A percentile compares a stretch with the other conserved stretches of the same genome.
These are phyloP conservation scores for Todiramphus saurophagus DNA, from an alignment of 2,113 vertebrate species.

Conservation along the genomic window DNA sequence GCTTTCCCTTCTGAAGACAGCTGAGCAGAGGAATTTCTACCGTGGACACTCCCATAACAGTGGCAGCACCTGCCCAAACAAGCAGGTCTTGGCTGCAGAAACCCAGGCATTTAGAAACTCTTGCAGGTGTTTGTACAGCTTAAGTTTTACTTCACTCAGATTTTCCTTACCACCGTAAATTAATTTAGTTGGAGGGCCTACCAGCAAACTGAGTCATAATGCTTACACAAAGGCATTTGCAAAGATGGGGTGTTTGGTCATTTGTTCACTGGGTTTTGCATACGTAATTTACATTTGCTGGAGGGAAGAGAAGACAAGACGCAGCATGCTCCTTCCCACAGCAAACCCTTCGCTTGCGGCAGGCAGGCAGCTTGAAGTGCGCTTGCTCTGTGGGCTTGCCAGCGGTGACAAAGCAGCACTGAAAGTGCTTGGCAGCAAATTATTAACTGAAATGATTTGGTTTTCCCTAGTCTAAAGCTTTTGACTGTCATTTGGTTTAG, in stretches of 20 bases:
- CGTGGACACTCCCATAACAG: not conserved
- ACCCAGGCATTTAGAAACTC: not conserved
- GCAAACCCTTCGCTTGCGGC: not conserved
- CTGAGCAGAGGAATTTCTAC: not conserved
- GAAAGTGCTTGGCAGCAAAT: not conserved
- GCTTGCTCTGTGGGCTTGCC: not conserved
- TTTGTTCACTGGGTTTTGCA: not conserved
- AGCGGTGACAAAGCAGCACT: not conserved
- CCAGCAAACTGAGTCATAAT: not conserved
- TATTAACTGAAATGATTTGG: not conserved
- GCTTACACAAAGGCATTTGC: slow-evolving; percentile 5
- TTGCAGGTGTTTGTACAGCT: slow-evolving; percentile 34
- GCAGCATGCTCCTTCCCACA: not conserved
- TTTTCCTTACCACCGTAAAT: slow-evolving; percentile 21
- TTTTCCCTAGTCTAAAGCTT: not conserved
- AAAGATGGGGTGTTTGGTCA: not conserved
- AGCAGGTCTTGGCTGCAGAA: slow-evolving; percentile 10
- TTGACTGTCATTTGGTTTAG: not conserved
- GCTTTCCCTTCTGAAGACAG: slow-evolving; percentile 21
- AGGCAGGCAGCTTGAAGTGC: not conserved
- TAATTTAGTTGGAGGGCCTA: not conserved
- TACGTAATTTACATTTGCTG: not conserved
- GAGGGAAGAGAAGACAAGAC: slow-evolving; percentile 10
- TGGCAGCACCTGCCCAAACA: slow-evolving; percentile 52
- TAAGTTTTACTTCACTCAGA: not conserved